These are phyloP conservation scores for Gryllus bimaculatus DNA, from an alignment of 1,140 invertebrate species.

Conservation along the genomic window DNA sequence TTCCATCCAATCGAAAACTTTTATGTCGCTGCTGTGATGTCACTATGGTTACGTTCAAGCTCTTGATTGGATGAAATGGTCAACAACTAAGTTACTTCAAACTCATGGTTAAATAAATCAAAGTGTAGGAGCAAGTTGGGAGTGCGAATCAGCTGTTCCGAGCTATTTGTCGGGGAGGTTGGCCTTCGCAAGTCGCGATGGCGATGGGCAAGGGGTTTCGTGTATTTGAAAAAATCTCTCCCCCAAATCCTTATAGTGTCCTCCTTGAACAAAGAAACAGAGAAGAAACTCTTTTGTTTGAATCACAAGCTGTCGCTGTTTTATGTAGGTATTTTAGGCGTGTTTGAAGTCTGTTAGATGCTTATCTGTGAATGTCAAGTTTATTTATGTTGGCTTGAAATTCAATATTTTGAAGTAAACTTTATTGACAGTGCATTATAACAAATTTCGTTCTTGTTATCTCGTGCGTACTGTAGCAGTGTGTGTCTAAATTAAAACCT, in stretches of 20 bases:
- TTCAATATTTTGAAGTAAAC: background rate
- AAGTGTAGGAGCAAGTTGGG: background rate
- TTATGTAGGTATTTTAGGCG: constrained; percentile 50
- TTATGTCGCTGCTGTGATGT: no score
- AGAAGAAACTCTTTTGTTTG: constrained; percentile 78
- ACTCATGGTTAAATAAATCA: no score
- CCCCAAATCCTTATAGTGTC: constrained; percentile 79
- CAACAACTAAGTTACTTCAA: no score
- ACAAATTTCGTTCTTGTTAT: no score
- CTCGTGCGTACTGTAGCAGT: no score
- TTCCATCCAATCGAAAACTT: no score
- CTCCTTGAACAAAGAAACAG: constrained; percentile 79
- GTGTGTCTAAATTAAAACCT: no score
- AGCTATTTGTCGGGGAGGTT: background rate
- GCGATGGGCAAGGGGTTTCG: constrained; percentile 89
- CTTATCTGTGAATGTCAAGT: background rate
- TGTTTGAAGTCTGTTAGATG: background rate
- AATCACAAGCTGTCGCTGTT: constrained; percentile 78
- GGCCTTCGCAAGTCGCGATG: constrained; percentile 42
- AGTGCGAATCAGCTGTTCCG: background rate
- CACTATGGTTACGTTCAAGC: no score
- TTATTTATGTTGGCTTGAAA: background rate
- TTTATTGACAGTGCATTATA: background rate
- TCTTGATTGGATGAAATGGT: no score
- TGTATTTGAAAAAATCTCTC: constrained; percentile 75